These are phyloP conservation scores for Dicrurus megarhynchus DNA, from an alignment of 2,113 vertebrate genomes.

Conservation along the genomic window DNA sequence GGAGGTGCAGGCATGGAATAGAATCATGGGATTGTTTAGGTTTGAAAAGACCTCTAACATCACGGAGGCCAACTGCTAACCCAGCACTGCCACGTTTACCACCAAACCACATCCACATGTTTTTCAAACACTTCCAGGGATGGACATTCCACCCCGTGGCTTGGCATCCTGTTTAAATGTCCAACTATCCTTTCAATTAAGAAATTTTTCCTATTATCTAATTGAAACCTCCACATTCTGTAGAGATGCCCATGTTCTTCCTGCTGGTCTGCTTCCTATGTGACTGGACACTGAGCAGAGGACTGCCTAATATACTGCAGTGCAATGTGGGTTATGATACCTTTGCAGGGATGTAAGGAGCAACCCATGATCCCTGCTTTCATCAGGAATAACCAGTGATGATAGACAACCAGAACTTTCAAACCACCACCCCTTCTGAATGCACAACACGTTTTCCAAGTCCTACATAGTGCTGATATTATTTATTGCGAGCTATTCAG, in stretches of 20 bases:
- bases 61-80: neutral
- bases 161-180: neutral
- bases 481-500: neutral
- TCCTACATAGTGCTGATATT: neutral
- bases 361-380: neutral
- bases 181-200: neutral
- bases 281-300: neutral
- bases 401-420: neutral
- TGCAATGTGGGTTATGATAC: neutral
- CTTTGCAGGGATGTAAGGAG: neutral
- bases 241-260: accelerated
- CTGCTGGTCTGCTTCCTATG: neutral
- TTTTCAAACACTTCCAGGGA: neutral
- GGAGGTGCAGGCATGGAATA: neutral
- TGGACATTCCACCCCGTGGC: neutral
- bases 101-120: neutral
- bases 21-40: neutral
- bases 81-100: accelerated
- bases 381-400: neutral
- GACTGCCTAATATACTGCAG: neutral
- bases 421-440: neutral
- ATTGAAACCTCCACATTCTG: neutral
- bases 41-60: neutral
- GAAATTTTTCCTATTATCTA: neutral
- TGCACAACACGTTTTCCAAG: neutral